Base-by-base conservation (phyloP, 1,140 invertebrate species). In the Megathymus violae region DNA sequence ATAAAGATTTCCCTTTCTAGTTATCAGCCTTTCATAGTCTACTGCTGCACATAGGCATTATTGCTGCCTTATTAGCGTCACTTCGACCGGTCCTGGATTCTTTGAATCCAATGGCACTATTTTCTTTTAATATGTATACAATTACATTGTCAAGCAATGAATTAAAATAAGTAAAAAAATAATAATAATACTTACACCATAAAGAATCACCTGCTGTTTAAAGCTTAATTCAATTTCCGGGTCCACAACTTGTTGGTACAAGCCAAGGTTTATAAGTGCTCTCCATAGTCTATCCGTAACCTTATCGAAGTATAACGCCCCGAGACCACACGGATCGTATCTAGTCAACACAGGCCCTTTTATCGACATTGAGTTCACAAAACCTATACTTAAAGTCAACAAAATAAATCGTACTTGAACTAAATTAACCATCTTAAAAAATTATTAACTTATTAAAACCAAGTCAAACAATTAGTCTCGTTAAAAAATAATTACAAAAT, bases 271-370 rank as follows among this genome's bases (percentile, higher is more conserved):
- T 19, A 89, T 41, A 15, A 76, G 72, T 15, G 76, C 80, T 34
- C 64, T 54, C 88, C 88, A 90, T 22, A 79, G 15, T 40, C 64
- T 69, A 43, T 77, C 64, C n/a, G 70, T 63, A 17, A 86, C 19
- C 66, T 73, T 85, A 44, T 88, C 83, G 65, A 90, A 88, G 76
- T 83, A 71, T 52, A 90, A 67, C 5, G 81, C 62, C 1, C 79
- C 85, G 16, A 88, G 68, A 15, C 76, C 80, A 59, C 88, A 90
- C 9, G 88, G 88, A 36, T 82, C 80, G 41, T 88, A 88, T 60
- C 74, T 79, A 14, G 78, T 84, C 14, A 81, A 63, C 13, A 71
- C 65, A 0, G 78, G 68, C n/a, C 85, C 85, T 46, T 77, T 75
- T 51, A 88, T 65, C 7, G 83, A 65, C 78, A 90, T 80, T 11